These are phyloP conservation scores for Catalaphyllia jardinei DNA, from an alignment of 64 coral and sea anemone species.

Conservation along the genomic window DNA sequence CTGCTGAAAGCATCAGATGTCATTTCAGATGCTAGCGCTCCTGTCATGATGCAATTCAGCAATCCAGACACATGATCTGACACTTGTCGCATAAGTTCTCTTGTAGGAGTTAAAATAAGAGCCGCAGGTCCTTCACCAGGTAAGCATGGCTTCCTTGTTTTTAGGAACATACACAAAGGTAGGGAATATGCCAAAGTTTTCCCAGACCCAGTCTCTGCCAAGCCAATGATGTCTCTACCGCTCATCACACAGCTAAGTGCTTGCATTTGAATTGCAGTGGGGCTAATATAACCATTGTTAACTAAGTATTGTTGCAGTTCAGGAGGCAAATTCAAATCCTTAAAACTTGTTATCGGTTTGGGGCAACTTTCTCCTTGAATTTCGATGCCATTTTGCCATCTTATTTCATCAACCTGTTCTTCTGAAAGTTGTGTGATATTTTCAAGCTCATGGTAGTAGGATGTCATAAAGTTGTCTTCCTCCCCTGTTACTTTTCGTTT, in stretches of 20 bases:
- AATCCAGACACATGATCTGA: slow-evolving; percentile 60
- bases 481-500: slow-evolving; percentile 72
- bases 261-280: slow-evolving; percentile 98
- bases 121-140: slow-evolving; percentile 74
- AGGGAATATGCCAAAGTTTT: slow-evolving; percentile 93
- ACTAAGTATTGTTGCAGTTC: slow-evolving; percentile 75
- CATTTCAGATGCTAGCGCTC: neutral
- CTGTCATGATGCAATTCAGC: slow-evolving; percentile 1
- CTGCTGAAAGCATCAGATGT: neutral
- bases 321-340: slow-evolving; percentile 66
- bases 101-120: slow-evolving; percentile 87
- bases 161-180: slow-evolving; percentile 85
- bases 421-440: slow-evolving; percentile 73
- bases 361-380: slow-evolving; percentile 91
- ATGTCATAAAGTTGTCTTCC: slow-evolving; percentile 79
- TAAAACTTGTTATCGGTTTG: slow-evolving; percentile 80
- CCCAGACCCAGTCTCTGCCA: slow-evolving; percentile 96
- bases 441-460: slow-evolving; percentile 76
- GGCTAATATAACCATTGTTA: slow-evolving; percentile 60
- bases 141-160: slow-evolving; percentile 61
- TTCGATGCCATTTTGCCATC: slow-evolving; percentile 89
- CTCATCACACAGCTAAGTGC: slow-evolving; percentile 96
- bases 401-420: slow-evolving; percentile 76
- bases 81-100: slow-evolving; percentile 97
- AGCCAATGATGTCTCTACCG: slow-evolving; percentile 93